phyloP scores from a whole-genome alignment of 2,113 vertebrate species.

The Arizona elegans region DNA sequence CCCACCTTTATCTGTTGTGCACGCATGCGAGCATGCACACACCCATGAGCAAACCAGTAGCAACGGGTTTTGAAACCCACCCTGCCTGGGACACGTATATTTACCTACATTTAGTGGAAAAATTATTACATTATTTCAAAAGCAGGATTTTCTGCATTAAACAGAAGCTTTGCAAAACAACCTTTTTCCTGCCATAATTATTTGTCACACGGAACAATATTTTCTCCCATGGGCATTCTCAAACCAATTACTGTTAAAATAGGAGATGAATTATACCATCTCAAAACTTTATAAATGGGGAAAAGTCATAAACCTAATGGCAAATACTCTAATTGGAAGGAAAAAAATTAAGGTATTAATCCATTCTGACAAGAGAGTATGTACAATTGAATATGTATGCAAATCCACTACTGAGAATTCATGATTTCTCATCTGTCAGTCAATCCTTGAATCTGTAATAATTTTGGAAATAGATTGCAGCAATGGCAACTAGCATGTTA shows the following conservation, averaged over 20 bases:
- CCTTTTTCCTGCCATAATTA: not conserved
- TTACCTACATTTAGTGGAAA: not conserved
- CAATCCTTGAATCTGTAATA: not conserved
- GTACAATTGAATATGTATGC: not conserved
- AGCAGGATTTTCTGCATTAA: not conserved
- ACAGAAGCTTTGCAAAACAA: not conserved
- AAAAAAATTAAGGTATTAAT: not conserved
- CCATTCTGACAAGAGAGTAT: not conserved
- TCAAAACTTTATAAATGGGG: not conserved
- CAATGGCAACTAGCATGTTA: not conserved
- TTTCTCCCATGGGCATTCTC: not conserved
- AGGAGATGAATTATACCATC: not conserved
- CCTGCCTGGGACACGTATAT: not conserved
- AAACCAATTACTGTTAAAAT: not conserved
- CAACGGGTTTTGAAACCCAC: no score
- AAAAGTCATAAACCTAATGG: not conserved
- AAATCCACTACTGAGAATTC: not conserved
- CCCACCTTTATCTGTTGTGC: no score
- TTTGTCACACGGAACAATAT: not conserved
- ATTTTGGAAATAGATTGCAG: not conserved
- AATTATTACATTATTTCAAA: not conserved
- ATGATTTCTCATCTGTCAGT: not conserved
- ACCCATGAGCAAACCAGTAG: no score
- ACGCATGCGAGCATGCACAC: no score
- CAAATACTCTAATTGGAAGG: not conserved